Percentiles rank a stretch among this genome's conserved stretches.
These are phyloP conservation scores for Saxidomus purpurata DNA, from an alignment of 1,140 invertebrate species.

Conservation along the genomic window DNA sequence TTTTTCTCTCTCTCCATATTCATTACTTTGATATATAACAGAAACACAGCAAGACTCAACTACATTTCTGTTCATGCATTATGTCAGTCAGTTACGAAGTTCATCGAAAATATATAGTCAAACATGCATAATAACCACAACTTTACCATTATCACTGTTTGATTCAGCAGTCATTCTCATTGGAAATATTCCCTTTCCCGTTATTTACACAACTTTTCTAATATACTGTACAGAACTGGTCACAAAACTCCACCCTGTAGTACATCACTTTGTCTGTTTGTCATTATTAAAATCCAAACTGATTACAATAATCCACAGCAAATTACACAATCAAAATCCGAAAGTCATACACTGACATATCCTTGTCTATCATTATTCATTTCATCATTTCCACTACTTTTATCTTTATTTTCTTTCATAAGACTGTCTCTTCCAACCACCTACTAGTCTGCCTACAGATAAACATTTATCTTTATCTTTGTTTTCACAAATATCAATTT, in stretches of 20 bases:
- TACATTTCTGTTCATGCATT: no score
- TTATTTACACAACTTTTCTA: neutral
- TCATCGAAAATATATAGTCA: no score
- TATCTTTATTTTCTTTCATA: neutral
- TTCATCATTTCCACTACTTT: neutral
- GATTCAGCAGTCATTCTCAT: neutral
- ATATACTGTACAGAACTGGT: neutral
- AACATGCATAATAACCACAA: no score
- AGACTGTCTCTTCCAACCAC: neutral
- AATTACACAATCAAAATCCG: no score
- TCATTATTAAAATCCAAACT: no score
- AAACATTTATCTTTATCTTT: constrained; percentile 16
- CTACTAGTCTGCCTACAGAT: neutral
- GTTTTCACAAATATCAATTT: constrained; percentile 21
- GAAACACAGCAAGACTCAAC: no score
- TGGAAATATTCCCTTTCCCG: neutral
- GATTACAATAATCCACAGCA: no score
- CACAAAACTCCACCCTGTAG: neutral
- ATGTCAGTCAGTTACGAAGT: no score
- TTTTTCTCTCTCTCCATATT: no score
- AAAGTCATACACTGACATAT: no score
- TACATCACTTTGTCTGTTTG: neutral
- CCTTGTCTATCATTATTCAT: no score
- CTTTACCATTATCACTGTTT: neutral
- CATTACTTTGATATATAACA: no score